Base-by-base conservation (phyloP, 2,113 vertebrate genomes). In the Tragulus kanchil region DNA sequence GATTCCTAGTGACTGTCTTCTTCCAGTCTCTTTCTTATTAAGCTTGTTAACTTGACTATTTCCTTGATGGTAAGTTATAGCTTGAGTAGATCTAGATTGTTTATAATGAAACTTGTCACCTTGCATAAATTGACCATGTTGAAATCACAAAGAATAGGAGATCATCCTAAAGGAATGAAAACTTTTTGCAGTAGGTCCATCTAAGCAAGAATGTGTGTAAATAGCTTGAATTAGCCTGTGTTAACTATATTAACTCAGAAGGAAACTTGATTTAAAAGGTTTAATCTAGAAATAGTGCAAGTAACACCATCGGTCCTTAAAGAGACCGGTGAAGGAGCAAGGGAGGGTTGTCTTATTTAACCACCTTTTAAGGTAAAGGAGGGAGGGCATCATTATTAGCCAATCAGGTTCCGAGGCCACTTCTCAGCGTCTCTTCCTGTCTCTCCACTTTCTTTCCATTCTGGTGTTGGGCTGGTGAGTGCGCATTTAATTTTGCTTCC, bases 381-480 rank as follows among this genome's bases (percentile, higher is more conserved):
- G 73, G 73, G 94, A 75, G 88, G 97, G 81, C 5, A 21, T 52
- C 42, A 88, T 90, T 77, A 61, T 42, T 81, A 95, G 93, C 97
- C 95, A 97, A 96, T 98, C 95, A 78, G 93, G 26, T 23, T 56
- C 58, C 13, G 89, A 96, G 71, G 83, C 31, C 52, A 50, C 36
- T 94, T 95, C 48, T 42, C 31, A 75, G 95, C 58, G 78, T 52
- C 45, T 64, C 89, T 97, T 97, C 92, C 95, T 6, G 87, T 71
- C 69, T 83, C 81, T 89, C 2, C 3, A 13, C 77, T 62, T 78
- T 81, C 85, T n/a, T n/a, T n/a, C n/a, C 16, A 5, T 65, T 81
- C 79, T 83, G 59, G 77, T 91, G 89, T 59, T 91, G 73, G 42
- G n/a, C 77, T 89, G 95, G 97, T 97, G 87, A 96, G 95, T 94